Conservation (phyloP, 1,140 invertebrate species). For the Trigoniulus corallinus region DNA sequence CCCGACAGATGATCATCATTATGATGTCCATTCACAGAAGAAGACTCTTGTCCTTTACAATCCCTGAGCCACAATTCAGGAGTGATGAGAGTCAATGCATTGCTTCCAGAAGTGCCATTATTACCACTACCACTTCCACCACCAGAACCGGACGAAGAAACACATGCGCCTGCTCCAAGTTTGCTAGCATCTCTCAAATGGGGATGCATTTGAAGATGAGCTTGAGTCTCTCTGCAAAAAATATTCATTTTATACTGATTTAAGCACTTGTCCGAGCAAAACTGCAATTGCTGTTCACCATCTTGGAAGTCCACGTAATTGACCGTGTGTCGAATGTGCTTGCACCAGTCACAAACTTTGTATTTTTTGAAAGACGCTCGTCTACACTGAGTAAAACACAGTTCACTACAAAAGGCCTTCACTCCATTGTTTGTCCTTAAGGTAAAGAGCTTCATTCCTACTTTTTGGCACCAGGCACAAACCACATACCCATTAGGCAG, state of each 20-base stretch:
- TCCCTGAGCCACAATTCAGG: constrained; percentile 71
- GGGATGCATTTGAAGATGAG: constrained; percentile 66
- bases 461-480: constrained; percentile 37
- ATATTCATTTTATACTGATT: constrained; percentile 94
- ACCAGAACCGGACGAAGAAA: not conserved
- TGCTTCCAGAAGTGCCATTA: not conserved
- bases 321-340: constrained; percentile 73
- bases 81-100: constrained; percentile 44
- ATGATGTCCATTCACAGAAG: not conserved
- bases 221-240: constrained; percentile 77
- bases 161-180: not conserved
- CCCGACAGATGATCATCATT: too few relatives aligned
- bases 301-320: constrained; percentile 71
- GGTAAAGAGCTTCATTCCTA: constrained; percentile 27
- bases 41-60: constrained; percentile 7
- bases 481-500: constrained; percentile 17
- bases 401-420: constrained; percentile 59
- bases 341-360: constrained; percentile 86
- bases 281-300: constrained; percentile 34
- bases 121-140: not conserved
- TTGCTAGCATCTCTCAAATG: constrained; percentile 23
- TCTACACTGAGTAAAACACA: constrained; percentile 73
- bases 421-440: constrained; percentile 19
- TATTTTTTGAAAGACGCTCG: constrained; percentile 75
- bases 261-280: constrained; percentile 67